Conservation (phyloP, 2,113 vertebrate genomes). For the Lasiurus borealis region DNA sequence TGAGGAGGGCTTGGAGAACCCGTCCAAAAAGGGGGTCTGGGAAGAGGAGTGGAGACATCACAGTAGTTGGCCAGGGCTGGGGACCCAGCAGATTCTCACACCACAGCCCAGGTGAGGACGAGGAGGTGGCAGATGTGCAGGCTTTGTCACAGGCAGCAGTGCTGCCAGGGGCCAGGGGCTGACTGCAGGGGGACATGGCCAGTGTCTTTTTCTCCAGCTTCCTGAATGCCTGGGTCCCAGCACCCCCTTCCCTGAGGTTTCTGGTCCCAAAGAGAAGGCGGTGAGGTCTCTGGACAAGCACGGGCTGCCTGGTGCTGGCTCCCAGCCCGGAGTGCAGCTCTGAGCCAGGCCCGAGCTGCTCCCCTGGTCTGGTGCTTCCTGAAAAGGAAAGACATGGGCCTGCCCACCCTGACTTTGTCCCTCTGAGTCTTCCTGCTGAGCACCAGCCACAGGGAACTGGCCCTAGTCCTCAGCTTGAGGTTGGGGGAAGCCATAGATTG, state of each 20-base stretch:
- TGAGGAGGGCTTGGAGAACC: neutral
- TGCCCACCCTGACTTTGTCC: neutral
- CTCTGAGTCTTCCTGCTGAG: neutral
- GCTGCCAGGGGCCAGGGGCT: neutral
- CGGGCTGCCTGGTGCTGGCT: neutral
- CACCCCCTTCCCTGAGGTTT: constrained; percentile 32
- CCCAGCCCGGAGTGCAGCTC: neutral
- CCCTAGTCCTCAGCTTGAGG: constrained; percentile 44
- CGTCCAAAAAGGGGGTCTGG: neutral
- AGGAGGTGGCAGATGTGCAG: neutral
- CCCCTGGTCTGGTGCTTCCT: neutral
- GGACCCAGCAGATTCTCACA: neutral
- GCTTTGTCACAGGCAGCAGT: neutral
- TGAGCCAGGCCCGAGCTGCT: neutral
- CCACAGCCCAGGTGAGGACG: neutral
- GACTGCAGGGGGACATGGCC: neutral
- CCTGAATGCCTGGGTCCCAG: neutral
- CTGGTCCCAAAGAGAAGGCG: constrained; percentile 31
- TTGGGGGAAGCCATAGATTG: constrained; percentile 63
- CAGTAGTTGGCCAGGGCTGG: constrained; percentile 80
- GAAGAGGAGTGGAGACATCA: constrained; percentile 56
- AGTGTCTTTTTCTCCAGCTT: neutral
- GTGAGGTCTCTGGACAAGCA: neutral
- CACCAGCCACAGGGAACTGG: neutral
- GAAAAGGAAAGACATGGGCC: neutral